phyloP scores from a whole-genome alignment of 2,113 vertebrate species.

The Craseonycteris thonglongyai region DNA sequence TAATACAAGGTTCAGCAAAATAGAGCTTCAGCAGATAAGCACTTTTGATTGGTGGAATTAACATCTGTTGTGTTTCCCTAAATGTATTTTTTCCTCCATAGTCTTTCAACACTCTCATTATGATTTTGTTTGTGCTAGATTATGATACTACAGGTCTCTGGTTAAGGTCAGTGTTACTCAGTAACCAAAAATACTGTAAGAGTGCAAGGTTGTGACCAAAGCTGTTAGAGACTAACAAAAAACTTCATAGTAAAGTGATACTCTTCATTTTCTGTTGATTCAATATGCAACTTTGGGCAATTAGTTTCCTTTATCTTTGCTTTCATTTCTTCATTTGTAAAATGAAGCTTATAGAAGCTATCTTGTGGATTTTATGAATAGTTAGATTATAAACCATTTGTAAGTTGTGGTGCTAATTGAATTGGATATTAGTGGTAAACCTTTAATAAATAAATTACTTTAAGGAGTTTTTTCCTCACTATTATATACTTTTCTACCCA shows the following conservation, averaged over 20 bases:
- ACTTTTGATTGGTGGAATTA: conserved; percentile 8
- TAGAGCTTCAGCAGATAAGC: not conserved
- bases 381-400: not conserved
- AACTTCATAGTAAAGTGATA: conserved; percentile 36
- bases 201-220: conserved; percentile 43
- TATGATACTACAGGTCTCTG: conserved; percentile 32
- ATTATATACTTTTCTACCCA: not conserved
- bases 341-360: not conserved
- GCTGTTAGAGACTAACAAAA: conserved; percentile 20
- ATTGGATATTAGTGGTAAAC: not conserved
- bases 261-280: conserved; percentile 17
- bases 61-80: conserved; percentile 15
- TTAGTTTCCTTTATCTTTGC: conserved; percentile 24
- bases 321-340: conserved; percentile 49
- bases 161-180: conserved; percentile 34
- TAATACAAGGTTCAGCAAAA: not conserved
- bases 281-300: not conserved
- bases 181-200: conserved; percentile 46
- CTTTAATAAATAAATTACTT: not conserved
- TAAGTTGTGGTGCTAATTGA: not conserved
- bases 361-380: not conserved
- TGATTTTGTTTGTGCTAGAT: conserved; percentile 42
- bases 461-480: not conserved
- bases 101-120: not conserved
- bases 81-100: not conserved